Conservation (phyloP, 2,113 vertebrate species). For the Panurus biarmicus region DNA sequence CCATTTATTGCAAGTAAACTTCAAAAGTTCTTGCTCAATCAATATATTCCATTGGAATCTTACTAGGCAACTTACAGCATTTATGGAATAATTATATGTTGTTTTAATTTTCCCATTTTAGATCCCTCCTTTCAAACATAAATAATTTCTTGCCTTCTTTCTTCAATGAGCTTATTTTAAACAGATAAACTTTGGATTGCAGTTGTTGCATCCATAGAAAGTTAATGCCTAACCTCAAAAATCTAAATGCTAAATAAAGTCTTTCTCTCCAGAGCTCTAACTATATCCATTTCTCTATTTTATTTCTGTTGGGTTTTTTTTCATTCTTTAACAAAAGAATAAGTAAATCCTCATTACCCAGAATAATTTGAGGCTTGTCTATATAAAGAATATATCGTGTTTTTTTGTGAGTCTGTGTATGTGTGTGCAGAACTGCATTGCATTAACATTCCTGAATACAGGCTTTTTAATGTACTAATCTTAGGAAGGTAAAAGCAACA, state of each 20-base stretch:
- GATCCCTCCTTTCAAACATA: background rate
- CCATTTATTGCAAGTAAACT: background rate
- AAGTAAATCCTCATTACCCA: slow-evolving; percentile 14
- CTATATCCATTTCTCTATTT: slow-evolving; percentile 1
- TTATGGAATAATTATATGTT: background rate
- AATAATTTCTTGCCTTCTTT: background rate
- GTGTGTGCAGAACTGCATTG: background rate
- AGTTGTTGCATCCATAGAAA: slow-evolving; percentile 10
- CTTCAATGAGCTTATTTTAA: background rate
- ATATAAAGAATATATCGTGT: background rate
- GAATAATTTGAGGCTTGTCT: background rate
- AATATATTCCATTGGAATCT: background rate
- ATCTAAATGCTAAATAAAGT: slow-evolving; percentile 7
- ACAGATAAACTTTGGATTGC: background rate
- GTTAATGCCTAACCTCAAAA: slow-evolving; percentile 32
- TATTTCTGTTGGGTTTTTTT: background rate
- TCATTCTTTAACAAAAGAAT: slow-evolving; percentile 14
- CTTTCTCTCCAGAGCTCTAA: background rate
- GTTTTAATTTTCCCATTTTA: background rate
- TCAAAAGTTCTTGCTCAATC: background rate
- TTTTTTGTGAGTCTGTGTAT: background rate
- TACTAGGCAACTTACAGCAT: background rate
- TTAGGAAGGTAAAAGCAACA: slow-evolving; percentile 53
- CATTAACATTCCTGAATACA: slow-evolving; percentile 28
- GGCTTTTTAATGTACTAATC: slow-evolving; percentile 30